Percentiles rank a stretch among this genome's conserved stretches.
Evolutionary conservation across 2,888 invertebrate genomes (phyloP).

Genomic region (Pheosia tremula): DNA sequence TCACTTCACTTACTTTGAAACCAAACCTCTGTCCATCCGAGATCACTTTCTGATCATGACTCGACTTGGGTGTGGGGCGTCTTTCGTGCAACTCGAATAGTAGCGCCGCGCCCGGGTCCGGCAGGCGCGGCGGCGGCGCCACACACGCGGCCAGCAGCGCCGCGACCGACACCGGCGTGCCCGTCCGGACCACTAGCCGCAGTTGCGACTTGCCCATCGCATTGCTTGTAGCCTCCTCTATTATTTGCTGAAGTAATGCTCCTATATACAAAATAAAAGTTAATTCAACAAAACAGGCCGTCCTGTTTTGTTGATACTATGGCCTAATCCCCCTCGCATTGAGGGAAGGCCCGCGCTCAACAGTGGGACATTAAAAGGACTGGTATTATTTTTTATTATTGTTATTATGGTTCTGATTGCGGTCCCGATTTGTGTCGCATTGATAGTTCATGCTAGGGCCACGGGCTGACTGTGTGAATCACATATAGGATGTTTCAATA

Average conservation of each 20-base stretch:
- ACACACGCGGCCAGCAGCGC: slow-evolving; percentile 83
- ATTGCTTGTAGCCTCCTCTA: slow-evolving; percentile 75
- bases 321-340: no score
- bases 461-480: no score
- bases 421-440: no score
- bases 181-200: slow-evolving; percentile 82
- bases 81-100: slow-evolving; percentile 82
- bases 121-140: slow-evolving; percentile 83
- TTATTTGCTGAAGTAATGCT: slow-evolving; percentile 81
- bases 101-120: slow-evolving; percentile 84
- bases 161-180: slow-evolving; percentile 86
- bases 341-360: no score
- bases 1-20: slow-evolving; percentile 59
- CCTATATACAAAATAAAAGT: slow-evolving; percentile 53
- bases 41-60: slow-evolving; percentile 60
- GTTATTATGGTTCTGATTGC: no score
- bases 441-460: no score
- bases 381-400: no score
- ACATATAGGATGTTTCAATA: no score
- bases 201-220: slow-evolving; percentile 47
- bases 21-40: slow-evolving; percentile 74
- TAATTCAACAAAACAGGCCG: no score
- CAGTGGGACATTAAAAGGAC: no score
- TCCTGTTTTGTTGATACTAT: no score
- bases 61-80: slow-evolving; percentile 55